phyloP scores from a whole-genome alignment of 1,140 invertebrate species.

The Rhopalosiphum maidis region DNA sequence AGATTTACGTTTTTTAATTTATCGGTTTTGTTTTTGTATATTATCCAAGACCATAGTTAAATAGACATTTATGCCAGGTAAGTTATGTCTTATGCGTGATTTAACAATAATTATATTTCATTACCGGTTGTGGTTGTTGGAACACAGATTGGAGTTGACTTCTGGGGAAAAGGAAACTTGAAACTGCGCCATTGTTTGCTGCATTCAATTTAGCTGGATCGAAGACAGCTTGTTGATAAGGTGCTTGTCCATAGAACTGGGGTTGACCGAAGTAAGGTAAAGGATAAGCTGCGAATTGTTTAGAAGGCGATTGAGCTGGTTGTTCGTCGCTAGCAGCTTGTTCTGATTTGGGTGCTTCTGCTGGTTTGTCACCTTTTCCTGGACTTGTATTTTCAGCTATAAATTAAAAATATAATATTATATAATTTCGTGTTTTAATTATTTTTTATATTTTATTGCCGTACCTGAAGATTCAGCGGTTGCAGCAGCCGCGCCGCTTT shows the following conservation, averaged over 20 bases:
- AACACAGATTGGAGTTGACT: conserved; percentile 6
- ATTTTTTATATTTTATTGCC: neutral
- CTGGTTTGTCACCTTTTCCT: conserved; percentile 23
- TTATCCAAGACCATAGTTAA: neutral
- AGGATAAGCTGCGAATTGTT: neutral
- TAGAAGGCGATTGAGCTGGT: neutral
- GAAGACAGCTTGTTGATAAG: neutral
- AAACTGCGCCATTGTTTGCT: conserved; percentile 45
- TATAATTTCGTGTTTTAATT: neutral
- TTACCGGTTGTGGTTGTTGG: conserved; percentile 37
- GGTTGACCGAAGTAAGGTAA: conserved; percentile 36
- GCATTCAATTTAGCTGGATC: conserved; percentile 29
- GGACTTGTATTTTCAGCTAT: neutral
- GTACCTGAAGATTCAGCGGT: neutral
- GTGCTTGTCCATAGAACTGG: conserved; percentile 30
- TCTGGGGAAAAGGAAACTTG: conserved; percentile 39
- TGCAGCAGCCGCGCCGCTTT: neutral
- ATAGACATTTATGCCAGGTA: neutral
- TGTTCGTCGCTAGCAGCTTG: neutral
- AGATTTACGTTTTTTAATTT: neutral
- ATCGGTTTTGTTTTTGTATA: neutral
- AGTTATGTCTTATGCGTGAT: neutral
- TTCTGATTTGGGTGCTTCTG: neutral
- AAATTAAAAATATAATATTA: neutral
- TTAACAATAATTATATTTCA: neutral